A percentile compares a stretch with the other conserved stretches of the same genome.
phyloP scores from a whole-genome alignment of 2,797 vertebrate species.

The Ispidina picta region DNA sequence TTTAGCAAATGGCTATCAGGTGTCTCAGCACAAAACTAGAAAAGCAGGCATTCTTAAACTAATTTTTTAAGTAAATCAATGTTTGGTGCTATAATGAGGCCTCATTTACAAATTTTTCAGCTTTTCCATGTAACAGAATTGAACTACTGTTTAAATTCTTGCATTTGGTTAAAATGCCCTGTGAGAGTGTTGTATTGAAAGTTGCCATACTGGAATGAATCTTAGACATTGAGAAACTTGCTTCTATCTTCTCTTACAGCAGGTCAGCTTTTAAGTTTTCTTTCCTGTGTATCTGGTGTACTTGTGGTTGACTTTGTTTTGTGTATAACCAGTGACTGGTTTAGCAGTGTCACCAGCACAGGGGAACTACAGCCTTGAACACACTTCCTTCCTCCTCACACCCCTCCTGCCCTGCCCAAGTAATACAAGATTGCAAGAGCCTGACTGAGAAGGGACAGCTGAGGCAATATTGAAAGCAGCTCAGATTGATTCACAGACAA shows the following conservation, averaged over 20 bases:
- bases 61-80: background rate
- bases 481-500: background rate
- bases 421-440: background rate
- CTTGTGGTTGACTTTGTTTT: background rate
- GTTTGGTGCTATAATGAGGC: background rate
- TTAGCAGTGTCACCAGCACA: background rate
- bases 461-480: background rate
- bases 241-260: background rate
- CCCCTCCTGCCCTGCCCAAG: too few species aligned
- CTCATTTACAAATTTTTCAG: background rate
- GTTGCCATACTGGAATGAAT: background rate
- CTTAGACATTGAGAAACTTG: background rate
- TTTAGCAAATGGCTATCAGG: background rate
- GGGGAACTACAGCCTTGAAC: background rate
- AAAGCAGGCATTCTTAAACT: conserved; percentile 1
- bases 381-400: background rate
- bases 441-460: background rate
- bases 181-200: background rate
- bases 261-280: background rate
- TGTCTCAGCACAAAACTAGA: conserved; percentile 22
- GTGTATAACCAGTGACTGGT: background rate
- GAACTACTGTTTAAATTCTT: background rate
- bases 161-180: background rate
- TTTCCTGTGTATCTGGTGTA: background rate
- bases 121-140: background rate